phyloP scores from a whole-genome alignment of 2,113 vertebrate species.

The Acrocephalus kingi region DNA sequence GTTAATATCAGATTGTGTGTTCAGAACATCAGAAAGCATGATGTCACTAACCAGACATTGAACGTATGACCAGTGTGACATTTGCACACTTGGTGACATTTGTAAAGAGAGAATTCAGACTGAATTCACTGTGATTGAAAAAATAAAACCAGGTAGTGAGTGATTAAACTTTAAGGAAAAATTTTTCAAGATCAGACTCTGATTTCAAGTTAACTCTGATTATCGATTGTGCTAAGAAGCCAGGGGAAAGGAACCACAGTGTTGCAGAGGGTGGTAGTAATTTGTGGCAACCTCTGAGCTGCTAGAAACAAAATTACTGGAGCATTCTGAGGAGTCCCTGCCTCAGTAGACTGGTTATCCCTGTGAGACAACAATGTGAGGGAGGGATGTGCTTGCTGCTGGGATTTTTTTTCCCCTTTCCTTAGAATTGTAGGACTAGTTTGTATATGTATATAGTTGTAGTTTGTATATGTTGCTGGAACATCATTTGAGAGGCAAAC shows the following conservation, averaged over 20 bases:
- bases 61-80: not conserved
- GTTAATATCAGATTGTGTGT: not conserved
- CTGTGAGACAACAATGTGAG: not conserved
- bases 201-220: not conserved
- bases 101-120: not conserved
- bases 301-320: not conserved
- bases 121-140: not conserved
- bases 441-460: not conserved
- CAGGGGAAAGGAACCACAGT: not conserved
- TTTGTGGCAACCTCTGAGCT: not conserved
- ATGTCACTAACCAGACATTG: not conserved
- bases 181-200: not conserved
- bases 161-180: not conserved
- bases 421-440: not conserved
- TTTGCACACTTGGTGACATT: not conserved
- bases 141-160: not conserved
- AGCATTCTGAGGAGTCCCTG: not conserved
- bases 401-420: not conserved
- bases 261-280: not conserved
- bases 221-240: not conserved
- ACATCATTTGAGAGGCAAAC: not conserved
- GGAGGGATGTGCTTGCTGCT: not conserved
- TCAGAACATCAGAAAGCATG: not conserved
- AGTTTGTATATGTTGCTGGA: not conserved
- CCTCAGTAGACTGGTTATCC: not conserved